Evolutionary conservation across 2,888 invertebrate genomes (phyloP).

Genomic region (Cephus spinipes): DNA sequence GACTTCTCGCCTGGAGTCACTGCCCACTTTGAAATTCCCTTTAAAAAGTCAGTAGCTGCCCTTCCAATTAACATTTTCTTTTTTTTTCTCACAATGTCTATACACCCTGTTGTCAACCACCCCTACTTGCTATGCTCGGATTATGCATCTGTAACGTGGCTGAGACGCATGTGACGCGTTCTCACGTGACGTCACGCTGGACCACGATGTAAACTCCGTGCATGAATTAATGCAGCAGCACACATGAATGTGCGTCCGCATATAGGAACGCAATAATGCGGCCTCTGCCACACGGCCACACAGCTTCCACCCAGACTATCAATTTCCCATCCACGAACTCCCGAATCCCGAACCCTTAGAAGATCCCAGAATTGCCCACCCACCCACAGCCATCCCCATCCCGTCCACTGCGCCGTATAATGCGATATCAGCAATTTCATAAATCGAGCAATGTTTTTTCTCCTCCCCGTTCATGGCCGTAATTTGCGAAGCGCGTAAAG

Average conservation of each 20-base stretch:
- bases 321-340: neutral
- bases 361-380: neutral
- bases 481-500: neutral
- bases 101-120: neutral
- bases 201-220: conserved; percentile 42
- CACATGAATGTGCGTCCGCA: conserved; percentile 57
- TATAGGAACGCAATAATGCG: conserved; percentile 56
- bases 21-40: neutral
- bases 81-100: neutral
- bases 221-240: conserved; percentile 62
- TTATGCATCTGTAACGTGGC: neutral
- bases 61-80: neutral
- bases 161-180: conserved; percentile 54
- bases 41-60: neutral
- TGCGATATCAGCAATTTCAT: neutral
- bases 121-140: neutral
- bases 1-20: neutral
- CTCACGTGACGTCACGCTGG: conserved; percentile 55
- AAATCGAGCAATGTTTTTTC: neutral
- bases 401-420: neutral
- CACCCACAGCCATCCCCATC: neutral
- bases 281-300: conserved; percentile 49
- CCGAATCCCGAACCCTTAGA: neutral
- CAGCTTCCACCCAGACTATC: conserved; percentile 1
- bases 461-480: neutral